Percentiles rank a stretch among this genome's conserved stretches.
Evolutionary conservation across 2,113 vertebrate species (phyloP).

Genomic region (Formicarius rufipectus): DNA sequence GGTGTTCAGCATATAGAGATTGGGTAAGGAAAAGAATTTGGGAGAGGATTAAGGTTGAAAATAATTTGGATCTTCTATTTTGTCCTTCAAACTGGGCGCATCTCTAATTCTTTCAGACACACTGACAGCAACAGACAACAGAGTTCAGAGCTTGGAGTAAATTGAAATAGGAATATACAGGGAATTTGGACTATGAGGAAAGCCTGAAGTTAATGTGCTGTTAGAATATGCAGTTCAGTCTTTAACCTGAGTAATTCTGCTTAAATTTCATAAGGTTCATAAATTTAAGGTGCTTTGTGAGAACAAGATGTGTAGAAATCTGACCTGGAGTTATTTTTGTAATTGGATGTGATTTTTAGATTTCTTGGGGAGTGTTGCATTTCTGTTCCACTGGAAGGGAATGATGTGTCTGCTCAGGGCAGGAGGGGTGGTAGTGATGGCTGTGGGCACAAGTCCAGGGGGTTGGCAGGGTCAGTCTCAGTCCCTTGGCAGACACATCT

Average conservation of each 20-base stretch:
- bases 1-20: not conserved
- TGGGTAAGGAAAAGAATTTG: not conserved
- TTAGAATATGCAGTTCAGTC: not conserved
- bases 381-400: not conserved
- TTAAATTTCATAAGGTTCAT: not conserved
- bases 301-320: not conserved
- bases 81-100: not conserved
- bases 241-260: not conserved
- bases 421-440: not conserved
- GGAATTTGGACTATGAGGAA: not conserved
- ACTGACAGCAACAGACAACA: not conserved
- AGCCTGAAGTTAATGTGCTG: not conserved
- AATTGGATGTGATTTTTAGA: not conserved
- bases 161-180: not conserved
- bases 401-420: fast-evolving
- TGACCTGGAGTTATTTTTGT: not conserved
- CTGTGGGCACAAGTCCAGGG: not conserved
- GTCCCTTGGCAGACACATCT: not conserved
- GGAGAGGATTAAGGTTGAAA: not conserved
- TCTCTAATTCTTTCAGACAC: not conserved
- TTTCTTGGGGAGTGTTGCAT: not conserved
- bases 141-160: not conserved
- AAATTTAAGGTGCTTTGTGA: not conserved
- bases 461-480: not conserved
- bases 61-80: not conserved